phyloP scores from a whole-genome alignment of 2,888 invertebrate genomes.

The Calameuta idolon region DNA sequence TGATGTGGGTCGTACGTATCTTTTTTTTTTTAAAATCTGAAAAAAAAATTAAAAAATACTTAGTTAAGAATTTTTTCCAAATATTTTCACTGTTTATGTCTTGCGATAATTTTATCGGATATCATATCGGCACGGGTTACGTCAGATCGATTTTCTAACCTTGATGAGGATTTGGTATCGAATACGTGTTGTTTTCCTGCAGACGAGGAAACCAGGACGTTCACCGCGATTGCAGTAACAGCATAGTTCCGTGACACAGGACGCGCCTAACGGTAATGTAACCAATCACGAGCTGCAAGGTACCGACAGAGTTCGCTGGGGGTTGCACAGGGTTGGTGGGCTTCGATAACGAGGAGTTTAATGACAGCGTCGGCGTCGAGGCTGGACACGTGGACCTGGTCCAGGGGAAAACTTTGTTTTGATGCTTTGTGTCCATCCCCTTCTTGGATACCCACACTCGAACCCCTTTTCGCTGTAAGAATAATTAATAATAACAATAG shows the following conservation, averaged over 20 bases:
- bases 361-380: slow-evolving; percentile 63
- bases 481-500: neutral
- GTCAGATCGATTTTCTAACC: neutral
- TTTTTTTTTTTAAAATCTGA: neutral
- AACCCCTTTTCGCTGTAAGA: neutral
- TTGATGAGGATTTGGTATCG: neutral
- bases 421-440: slow-evolving; percentile 17
- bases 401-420: slow-evolving; percentile 21
- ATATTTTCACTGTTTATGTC: too few relatives aligned
- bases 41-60: neutral
- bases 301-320: slow-evolving; percentile 36
- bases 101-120: neutral
- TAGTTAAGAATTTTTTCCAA: too few relatives aligned
- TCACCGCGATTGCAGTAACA: slow-evolving; percentile 64
- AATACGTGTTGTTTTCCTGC: neutral
- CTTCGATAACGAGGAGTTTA: slow-evolving; percentile 63
- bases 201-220: slow-evolving; percentile 16
- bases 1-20: neutral
- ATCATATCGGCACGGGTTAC: neutral
- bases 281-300: slow-evolving; percentile 58
- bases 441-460: neutral
- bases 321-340: slow-evolving; percentile 21
- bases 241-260: slow-evolving; percentile 58
- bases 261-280: slow-evolving; percentile 67
- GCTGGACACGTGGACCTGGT: slow-evolving; percentile 30